Evolutionary conservation across 2,888 invertebrate genomes (phyloP), one percentile per base, ranked within the genome.

Genomic region (Micoletzkya japonica): DNA sequence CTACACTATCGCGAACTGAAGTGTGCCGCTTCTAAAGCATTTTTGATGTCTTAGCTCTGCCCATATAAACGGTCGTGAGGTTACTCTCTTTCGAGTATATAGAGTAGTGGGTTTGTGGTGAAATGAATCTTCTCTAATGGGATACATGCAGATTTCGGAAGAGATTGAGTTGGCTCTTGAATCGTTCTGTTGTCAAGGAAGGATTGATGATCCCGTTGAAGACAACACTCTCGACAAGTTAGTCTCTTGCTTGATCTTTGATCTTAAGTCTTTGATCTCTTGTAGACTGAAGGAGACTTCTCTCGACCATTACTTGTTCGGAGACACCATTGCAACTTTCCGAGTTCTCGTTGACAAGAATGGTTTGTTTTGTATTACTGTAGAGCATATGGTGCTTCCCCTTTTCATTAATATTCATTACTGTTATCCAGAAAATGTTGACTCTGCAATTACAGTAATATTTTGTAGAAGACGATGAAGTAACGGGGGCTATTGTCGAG

Each of bases 171-270:
- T 32, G 26, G 69, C 59, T 14, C 39, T 69, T 50, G 14, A 17
- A 7, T 36, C 52, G 1, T 69, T 69, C 60, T 60, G 49, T 37
- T 49, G 59, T 44, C 60, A 50, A 52, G 69, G 69, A 36, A 59
- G 39, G 59, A 69, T 69, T 17, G 69, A 69, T 44, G 69, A 69
- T 20, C 30, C 36, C 20, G 28, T 36, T 26, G 69, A 69, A 37
- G 69, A 69, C 37, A n/a, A 20, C 0, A 20, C 24, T 4, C 36
- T 60, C 1, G 59, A 69, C 14, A 69, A 59, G 36, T 69, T 44
- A 44, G 44, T 44, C 20, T 44, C 14, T 44, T 14, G 44, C 20
- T 44, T 44, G 44, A 44, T 44, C 44, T 44, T 44, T 44, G 44
- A 44, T 60, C 30, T 59, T 32, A 34, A 24, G 3, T 58, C n/a